These are phyloP conservation scores for Lordiphosa collinella DNA, from an alignment of 1,140 invertebrate species.

Conservation along the genomic window DNA sequence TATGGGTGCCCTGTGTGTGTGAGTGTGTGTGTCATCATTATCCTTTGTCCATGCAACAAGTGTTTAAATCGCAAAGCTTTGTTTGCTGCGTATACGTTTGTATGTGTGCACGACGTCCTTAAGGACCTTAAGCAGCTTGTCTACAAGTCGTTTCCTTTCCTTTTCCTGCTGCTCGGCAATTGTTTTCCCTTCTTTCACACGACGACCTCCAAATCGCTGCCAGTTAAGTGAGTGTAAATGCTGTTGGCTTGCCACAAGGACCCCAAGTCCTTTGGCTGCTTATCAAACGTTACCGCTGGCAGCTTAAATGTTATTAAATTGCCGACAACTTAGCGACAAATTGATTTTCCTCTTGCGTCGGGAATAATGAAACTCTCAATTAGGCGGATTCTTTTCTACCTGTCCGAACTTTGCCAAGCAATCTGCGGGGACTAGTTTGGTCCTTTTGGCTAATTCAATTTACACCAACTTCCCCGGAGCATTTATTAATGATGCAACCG, in stretches of 20 bases:
- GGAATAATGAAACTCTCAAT: slow-evolving; percentile 58
- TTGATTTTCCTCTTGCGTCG: slow-evolving; percentile 47
- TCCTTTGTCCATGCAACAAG: slow-evolving; percentile 71
- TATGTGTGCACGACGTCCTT: slow-evolving; percentile 28
- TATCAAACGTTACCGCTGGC: slow-evolving; percentile 46
- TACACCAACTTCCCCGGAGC: slow-evolving; percentile 39
- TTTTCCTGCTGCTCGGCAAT: slow-evolving; percentile 43
- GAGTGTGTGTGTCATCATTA: slow-evolving; percentile 47
- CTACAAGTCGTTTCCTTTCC: slow-evolving; percentile 43
- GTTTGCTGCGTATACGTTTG: slow-evolving; percentile 40
- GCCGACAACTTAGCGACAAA: slow-evolving; percentile 67
- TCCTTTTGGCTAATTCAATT: slow-evolving; percentile 57
- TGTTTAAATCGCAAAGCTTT: slow-evolving; percentile 63
- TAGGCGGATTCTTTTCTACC: slow-evolving; percentile 47
- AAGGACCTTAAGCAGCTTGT: slow-evolving; percentile 67
- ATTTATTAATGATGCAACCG: slow-evolving; percentile 69
- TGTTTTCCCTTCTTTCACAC: slow-evolving; percentile 48
- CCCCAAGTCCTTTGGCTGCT: slow-evolving; percentile 8
- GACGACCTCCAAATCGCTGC: slow-evolving; percentile 38
- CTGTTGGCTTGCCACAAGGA: slow-evolving; percentile 48
- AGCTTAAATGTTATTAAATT: slow-evolving; percentile 73
- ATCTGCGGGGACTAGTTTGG: slow-evolving; percentile 35
- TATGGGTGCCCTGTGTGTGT: slow-evolving; percentile 9
- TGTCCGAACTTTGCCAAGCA: slow-evolving; percentile 54
- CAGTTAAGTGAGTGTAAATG: slow-evolving; percentile 75